phyloP scores from a whole-genome alignment of 2,888 invertebrate genomes.

The Bellardia bayeri region DNA sequence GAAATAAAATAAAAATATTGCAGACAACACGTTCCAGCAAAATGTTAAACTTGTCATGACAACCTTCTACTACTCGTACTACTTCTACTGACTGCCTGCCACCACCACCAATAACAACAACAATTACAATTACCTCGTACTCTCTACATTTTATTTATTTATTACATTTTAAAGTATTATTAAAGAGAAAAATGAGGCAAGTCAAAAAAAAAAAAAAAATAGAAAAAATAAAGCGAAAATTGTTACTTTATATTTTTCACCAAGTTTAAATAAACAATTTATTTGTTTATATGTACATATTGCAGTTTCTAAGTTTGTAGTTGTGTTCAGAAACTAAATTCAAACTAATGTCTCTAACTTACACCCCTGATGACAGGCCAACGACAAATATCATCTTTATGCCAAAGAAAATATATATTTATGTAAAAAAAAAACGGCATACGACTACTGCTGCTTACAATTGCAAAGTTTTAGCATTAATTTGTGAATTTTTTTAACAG shows the following conservation, averaged over 20 bases:
- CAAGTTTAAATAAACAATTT: slow-evolving; percentile 66
- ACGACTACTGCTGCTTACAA: slow-evolving; percentile 9
- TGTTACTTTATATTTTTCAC: slow-evolving; percentile 53
- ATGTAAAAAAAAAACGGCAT: background rate
- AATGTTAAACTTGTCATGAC: slow-evolving; percentile 72
- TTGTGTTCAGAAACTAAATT: slow-evolving; percentile 29
- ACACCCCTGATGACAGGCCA: slow-evolving; percentile 72
- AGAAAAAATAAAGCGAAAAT: slow-evolving; percentile 26
- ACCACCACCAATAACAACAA: slow-evolving; percentile 12
- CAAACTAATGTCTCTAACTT: slow-evolving; percentile 62
- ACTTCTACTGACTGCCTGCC: background rate
- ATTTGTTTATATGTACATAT: slow-evolving; percentile 49
- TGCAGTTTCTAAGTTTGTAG: slow-evolving; percentile 15
- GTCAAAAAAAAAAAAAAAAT: slow-evolving; percentile 9
- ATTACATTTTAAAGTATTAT: slow-evolving; percentile 69
- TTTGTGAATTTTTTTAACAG: slow-evolving; percentile 2
- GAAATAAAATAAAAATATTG: slow-evolving; percentile 65
- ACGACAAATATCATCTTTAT: slow-evolving; percentile 71
- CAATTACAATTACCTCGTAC: slow-evolving; percentile 4
- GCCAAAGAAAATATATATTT: slow-evolving; percentile 1
- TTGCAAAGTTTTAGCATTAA: slow-evolving; percentile 46
- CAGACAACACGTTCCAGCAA: slow-evolving; percentile 73
- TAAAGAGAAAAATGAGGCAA: slow-evolving; percentile 39
- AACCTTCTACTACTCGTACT: slow-evolving; percentile 57
- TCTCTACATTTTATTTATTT: slow-evolving; percentile 37